Base-by-base conservation (phyloP, 2,888 invertebrate species). In the Hoplodrina blanda region DNA sequence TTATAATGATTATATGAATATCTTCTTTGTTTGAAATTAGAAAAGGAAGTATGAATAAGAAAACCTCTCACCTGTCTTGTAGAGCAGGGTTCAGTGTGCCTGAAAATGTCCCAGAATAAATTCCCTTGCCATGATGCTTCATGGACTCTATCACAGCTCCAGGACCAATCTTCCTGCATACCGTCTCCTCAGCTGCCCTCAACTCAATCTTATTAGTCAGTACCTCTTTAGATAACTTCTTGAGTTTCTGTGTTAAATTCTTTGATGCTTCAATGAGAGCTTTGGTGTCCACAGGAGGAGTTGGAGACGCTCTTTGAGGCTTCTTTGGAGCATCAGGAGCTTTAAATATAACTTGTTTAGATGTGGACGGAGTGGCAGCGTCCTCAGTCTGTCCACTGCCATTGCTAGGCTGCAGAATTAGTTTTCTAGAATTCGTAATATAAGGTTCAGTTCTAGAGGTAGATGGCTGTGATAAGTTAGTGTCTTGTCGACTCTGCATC, bases 61-160 rank as follows among this genome's bases (percentile, higher is more conserved):
- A 60, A 62, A 56, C 49, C 52, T 89, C 84, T 90, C 81, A 96
- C 90, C 97, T 97, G 93, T 99, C 99, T 94, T 99, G 99, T 61
- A 99, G 96, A 56, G 99, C 98, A 64, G 99, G 99, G 93, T 99
- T 99, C 65, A 99, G 93, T 20, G 99, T 99, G 65, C 99, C 99
- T 89, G 99, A 99, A 93, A 99, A 99, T 76, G 99, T 99, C 80
- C 99, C 99, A 17, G 99, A 99, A 95, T 99, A 99, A 78, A 99
- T 98, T 85, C 99, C 99, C 92, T 98, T 98, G 81, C 99, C 98
- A 88, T 99, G 98, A 91, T 99, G 98, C 92, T 98, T 98, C 98
- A 98, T 98, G 87, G 98, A 98, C 91, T 98, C 98, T 90, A 98
- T 98, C 88, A 98, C 98, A 86, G 98, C 98, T 49, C 98, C 98